Evolutionary conservation across 1,140 invertebrate genomes (phyloP), one percentile per base, ranked within the genome.

Genomic region (Pseudobourletiella spinata): DNA sequence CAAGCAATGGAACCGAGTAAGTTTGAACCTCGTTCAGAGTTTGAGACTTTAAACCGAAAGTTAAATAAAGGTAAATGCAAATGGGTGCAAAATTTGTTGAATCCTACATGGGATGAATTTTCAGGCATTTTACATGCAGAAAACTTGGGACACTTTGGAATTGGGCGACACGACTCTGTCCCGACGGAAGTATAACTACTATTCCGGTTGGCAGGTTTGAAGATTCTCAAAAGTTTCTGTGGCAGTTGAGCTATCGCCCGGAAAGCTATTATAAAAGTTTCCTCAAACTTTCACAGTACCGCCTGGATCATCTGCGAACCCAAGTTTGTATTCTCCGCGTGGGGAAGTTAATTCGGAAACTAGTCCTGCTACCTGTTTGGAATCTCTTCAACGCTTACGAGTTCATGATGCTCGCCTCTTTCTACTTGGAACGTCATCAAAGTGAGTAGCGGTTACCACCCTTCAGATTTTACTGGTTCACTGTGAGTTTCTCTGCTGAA

Each of bases 361-460:
- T 91, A 3, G 79, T 86, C 14, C 84, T 92, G 59, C 79, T 81
- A 18, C 87, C 87, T 0, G 86, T 86, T 78, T 76, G 80, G 25
- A 89, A 89, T 73, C 89, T 90, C 65, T 86, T 86, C 70, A 91
- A 91, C 72, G 76, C 91, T 2, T 90, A 86, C 70, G 87, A 90
- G 73, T 90, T 90, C 69, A 87, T 89, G 83, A 86, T 85, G 32
- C 83, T 89, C 78, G 72, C 87, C 43, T 85, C 83, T 2, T 89
- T 83, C 79, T 88, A 84, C 65, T 80, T 80, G 1, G 84, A 86
- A 69, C 51, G 64, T 8, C 59, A 68, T 18, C 39, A 65, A 30
- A 44, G 63, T 65, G 43, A 66, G 35, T 60, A 15, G 46, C n/a
- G n/a, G n/a, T n/a, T 48, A 48, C 22, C 22, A 14, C 44, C 14